Percentiles rank a stretch among this genome's conserved stretches.
Evolutionary conservation across 2,888 invertebrate species (phyloP).

Genomic region (Myathropa florea): DNA sequence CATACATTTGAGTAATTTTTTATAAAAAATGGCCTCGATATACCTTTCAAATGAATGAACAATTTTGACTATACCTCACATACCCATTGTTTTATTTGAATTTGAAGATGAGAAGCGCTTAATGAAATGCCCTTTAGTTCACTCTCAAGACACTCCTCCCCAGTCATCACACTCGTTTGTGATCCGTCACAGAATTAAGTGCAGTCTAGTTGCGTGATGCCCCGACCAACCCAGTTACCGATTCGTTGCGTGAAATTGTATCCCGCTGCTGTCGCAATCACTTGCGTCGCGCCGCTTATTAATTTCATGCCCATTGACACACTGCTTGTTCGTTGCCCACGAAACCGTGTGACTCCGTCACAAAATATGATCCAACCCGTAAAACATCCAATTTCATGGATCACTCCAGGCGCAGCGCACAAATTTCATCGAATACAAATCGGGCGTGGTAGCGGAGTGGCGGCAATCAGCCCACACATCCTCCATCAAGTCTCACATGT

Average conservation of each 20-base stretch:
- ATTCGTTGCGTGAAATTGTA: neutral
- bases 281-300: neutral
- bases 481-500: neutral
- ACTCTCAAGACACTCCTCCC: neutral
- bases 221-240: neutral
- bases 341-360: neutral
- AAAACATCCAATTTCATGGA: neutral
- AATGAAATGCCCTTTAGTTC: too few relatives aligned
- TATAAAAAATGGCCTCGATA: too few relatives aligned
- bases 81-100: too few relatives aligned
- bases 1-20: too few relatives aligned
- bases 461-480: neutral
- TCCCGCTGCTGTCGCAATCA: neutral
- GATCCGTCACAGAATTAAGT: too few relatives aligned
- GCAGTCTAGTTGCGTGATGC: neutral
- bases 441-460: neutral
- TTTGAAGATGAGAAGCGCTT: too few relatives aligned
- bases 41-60: too few relatives aligned
- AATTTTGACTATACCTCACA: too few relatives aligned
- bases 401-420: neutral
- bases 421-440: too few relatives aligned
- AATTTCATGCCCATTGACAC: neutral
- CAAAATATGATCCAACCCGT: neutral
- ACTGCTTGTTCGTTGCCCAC: neutral
- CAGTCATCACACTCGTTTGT: neutral